These are phyloP conservation scores for Piezodorus guildinii DNA, from an alignment of 1,140 invertebrate species.

Conservation along the genomic window DNA sequence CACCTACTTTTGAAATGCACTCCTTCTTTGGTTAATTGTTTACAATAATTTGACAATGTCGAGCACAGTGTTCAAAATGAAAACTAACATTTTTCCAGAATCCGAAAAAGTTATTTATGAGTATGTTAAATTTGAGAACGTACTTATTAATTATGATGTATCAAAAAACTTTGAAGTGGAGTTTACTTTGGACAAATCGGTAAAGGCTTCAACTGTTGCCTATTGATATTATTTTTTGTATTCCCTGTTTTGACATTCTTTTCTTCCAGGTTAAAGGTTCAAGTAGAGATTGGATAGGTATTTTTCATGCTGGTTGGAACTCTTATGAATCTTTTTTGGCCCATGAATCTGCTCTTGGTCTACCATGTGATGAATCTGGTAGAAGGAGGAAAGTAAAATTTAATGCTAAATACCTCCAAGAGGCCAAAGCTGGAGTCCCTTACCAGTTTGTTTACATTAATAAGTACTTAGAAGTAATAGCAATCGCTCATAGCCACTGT, in stretches of 20 bases:
- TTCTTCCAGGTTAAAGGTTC: constrained; percentile 14
- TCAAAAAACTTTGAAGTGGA: not conserved
- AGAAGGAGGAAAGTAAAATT: constrained; percentile 11
- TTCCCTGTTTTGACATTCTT: not conserved
- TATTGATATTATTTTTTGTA: not conserved
- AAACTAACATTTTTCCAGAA: too few species aligned
- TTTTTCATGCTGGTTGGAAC: constrained; percentile 16
- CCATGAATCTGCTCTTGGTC: constrained; percentile 15
- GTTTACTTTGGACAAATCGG: not conserved
- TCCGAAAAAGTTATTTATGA: not conserved
- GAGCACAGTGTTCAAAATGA: too few species aligned
- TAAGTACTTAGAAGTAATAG: constrained; percentile 18
- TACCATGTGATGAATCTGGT: constrained; percentile 5
- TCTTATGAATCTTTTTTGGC: constrained; percentile 12
- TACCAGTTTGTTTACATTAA: constrained; percentile 24
- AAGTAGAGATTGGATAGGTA: constrained; percentile 19
- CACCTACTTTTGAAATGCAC: too few species aligned
- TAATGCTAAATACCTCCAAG: not conserved
- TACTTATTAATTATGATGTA: not conserved
- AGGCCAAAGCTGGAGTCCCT: not conserved
- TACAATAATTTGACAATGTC: too few species aligned
- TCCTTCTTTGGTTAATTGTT: too few species aligned
- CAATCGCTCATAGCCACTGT: not conserved
- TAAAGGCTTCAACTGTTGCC: not conserved
- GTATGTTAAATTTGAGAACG: not conserved